Evolutionary conservation across 2,797 vertebrate species (phyloP).

Genomic region (Mormyrops attenuatus): DNA sequence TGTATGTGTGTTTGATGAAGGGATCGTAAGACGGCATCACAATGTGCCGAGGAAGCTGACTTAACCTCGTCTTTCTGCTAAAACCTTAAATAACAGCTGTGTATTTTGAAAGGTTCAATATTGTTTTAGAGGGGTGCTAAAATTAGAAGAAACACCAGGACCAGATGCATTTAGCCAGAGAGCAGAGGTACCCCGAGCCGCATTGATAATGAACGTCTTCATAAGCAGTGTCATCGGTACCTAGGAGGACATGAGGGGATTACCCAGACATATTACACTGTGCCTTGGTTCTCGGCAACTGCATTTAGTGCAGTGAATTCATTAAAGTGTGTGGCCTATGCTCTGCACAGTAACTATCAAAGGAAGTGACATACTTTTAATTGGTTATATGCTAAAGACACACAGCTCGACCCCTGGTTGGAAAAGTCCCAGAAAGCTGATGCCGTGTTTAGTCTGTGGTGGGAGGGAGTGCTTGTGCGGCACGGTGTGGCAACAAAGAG

Average conservation of each 20-base stretch:
- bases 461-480: neutral
- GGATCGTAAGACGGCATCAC: neutral
- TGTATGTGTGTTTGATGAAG: neutral
- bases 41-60: neutral
- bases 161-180: neutral
- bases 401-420: neutral
- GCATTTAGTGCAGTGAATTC: neutral
- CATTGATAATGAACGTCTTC: neutral
- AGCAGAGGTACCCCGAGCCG: neutral
- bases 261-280: neutral
- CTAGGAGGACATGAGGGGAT: neutral
- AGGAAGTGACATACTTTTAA: neutral
- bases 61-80: neutral
- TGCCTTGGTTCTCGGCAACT: neutral
- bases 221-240: neutral
- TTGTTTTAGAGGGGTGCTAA: neutral
- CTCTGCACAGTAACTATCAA: neutral
- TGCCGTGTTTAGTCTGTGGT: constrained; percentile 23
- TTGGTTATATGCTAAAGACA: neutral
- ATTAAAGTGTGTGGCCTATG: neutral
- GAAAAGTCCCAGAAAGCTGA: neutral
- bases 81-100: neutral
- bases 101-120: neutral
- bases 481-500: neutral
- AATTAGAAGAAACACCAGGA: neutral